Conservation (phyloP, 2,797 vertebrate genomes). For the Microctenopoma lineatum region DNA sequence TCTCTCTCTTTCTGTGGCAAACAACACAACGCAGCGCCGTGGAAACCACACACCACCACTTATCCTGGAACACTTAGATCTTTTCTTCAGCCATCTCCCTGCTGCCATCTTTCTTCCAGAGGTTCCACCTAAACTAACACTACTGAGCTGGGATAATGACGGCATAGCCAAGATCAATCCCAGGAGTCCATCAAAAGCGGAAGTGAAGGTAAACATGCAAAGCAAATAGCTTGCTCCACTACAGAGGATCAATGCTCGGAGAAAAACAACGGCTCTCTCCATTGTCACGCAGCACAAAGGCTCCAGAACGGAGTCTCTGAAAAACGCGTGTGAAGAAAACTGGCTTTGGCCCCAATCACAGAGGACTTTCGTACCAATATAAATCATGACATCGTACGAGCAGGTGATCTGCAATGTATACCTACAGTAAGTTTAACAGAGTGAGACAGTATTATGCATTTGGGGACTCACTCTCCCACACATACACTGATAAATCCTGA, state of each 20-base stretch:
- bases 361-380: slow-evolving; percentile 29
- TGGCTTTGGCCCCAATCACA: slow-evolving; percentile 37
- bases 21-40: slow-evolving; percentile 29
- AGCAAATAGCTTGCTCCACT: slow-evolving; percentile 66
- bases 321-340: slow-evolving; percentile 43
- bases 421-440: slow-evolving; percentile 31
- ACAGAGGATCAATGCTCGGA: slow-evolving; percentile 68
- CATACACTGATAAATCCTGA: slow-evolving; percentile 55
- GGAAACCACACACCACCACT: slow-evolving; percentile 29
- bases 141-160: slow-evolving; percentile 74
- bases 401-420: slow-evolving; percentile 34
- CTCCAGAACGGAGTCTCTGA: slow-evolving; percentile 13
- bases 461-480: slow-evolving; percentile 42
- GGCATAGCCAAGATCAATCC: slow-evolving; percentile 73
- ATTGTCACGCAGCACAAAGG: slow-evolving; percentile 43
- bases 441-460: slow-evolving; percentile 54
- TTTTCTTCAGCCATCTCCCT: slow-evolving; percentile 47
- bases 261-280: slow-evolving; percentile 59
- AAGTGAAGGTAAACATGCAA: slow-evolving; percentile 71
- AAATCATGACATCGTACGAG: slow-evolving; percentile 19
- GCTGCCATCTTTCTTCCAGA: slow-evolving; percentile 55
- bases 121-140: slow-evolving; percentile 64
- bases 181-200: slow-evolving; percentile 68
- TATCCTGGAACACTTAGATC: slow-evolving; percentile 44
- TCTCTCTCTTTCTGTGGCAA: slow-evolving; percentile 3